Evolutionary conservation across 2,797 vertebrate species (phyloP).

Genomic region (Zalophus californianus): DNA sequence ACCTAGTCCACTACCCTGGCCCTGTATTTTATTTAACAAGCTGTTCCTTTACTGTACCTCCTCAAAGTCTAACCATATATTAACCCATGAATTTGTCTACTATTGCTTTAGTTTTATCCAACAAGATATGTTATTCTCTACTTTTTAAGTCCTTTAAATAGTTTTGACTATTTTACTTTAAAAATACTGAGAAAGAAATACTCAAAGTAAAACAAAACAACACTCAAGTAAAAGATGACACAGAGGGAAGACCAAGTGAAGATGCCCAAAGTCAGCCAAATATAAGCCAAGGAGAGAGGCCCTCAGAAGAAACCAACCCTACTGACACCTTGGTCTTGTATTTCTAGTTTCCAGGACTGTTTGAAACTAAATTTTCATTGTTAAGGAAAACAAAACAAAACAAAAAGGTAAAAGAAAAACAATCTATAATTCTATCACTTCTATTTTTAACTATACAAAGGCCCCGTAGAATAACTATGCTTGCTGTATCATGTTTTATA

Average conservation of each 20-base stretch:
- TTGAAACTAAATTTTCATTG: background rate
- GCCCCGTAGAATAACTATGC: background rate
- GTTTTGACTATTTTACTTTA: constrained; percentile 21
- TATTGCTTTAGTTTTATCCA: background rate
- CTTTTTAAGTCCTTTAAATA: constrained; percentile 13
- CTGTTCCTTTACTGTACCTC: background rate
- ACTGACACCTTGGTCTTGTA: background rate
- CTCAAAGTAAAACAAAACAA: background rate
- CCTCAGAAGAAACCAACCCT: background rate
- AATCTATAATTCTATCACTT: background rate
- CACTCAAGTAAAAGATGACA: background rate
- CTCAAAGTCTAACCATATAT: background rate
- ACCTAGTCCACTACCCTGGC: background rate
- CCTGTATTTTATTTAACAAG: background rate
- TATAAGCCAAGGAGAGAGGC: background rate
- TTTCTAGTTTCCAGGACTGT: background rate
- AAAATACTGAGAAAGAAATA: constrained; percentile 45
- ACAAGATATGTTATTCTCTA: background rate
- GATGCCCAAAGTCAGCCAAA: background rate
- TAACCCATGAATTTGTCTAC: background rate
- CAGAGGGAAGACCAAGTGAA: background rate
- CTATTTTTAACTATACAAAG: constrained; percentile 13
- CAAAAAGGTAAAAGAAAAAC: background rate
- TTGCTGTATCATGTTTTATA: background rate
- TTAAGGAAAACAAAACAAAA: background rate